Percentiles rank a stretch among this genome's conserved stretches.
phyloP scores from a whole-genome alignment of 2,888 invertebrate genomes.

The Trachelus tabidus region DNA sequence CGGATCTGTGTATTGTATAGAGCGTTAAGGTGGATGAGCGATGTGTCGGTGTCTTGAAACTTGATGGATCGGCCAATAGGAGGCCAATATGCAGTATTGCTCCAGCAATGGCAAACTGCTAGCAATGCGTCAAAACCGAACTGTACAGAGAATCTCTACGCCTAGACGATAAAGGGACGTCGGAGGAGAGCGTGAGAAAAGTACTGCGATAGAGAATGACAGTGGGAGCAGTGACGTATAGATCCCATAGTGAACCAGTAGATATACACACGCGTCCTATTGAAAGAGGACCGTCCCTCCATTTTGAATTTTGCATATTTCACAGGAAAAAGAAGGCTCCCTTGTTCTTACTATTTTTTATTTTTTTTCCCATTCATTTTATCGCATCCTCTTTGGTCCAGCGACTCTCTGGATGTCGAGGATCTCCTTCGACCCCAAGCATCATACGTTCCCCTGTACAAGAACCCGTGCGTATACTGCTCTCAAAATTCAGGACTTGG shows the following conservation, averaged over 20 bases:
- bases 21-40: conserved; percentile 56
- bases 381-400: background rate
- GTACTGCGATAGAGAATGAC: background rate
- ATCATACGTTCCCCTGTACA: background rate
- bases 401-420: too few species aligned
- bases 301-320: background rate
- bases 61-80: conserved; percentile 58
- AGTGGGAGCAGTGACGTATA: background rate
- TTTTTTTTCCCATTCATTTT: background rate
- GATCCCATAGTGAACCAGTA: background rate
- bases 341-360: background rate
- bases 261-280: background rate
- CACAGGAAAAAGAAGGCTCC: too few species aligned
- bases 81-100: conserved; percentile 57
- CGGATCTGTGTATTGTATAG: conserved; percentile 19
- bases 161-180: background rate
- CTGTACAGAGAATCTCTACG: background rate
- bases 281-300: background rate
- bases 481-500: background rate
- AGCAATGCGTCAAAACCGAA: conserved; percentile 50
- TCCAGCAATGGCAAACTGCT: conserved; percentile 52
- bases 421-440: too few species aligned
- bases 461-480: background rate
- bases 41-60: conserved; percentile 51
- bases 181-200: background rate